Conservation (phyloP, 2,113 vertebrate species). For the Notothenia rossii region DNA sequence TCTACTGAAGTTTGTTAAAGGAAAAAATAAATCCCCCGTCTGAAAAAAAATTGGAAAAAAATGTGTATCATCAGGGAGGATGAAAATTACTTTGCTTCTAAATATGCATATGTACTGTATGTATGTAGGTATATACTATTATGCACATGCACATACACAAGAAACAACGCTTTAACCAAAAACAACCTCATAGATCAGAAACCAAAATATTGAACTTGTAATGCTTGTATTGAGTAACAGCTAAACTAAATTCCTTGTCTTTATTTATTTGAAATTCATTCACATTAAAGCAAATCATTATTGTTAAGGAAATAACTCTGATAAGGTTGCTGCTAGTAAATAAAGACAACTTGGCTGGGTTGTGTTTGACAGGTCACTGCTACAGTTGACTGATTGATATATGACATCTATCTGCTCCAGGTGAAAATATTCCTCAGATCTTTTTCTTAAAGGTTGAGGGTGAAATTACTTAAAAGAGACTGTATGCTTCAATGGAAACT, state of each 20-base stretch:
- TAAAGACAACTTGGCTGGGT: neutral
- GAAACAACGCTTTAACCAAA: neutral
- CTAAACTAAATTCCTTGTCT: constrained; percentile 3
- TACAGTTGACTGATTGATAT: neutral
- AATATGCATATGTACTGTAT: neutral
- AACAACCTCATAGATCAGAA: neutral
- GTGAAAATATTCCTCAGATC: neutral
- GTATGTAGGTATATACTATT: neutral
- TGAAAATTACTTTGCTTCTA: neutral
- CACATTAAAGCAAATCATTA: constrained; percentile 7
- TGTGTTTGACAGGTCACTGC: neutral
- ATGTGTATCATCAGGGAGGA: neutral
- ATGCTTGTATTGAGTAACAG: neutral
- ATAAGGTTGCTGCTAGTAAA: neutral
- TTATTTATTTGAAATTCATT: neutral
- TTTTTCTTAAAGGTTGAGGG: neutral
- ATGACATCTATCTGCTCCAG: neutral
- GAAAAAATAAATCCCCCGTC: neutral
- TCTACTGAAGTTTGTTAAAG: constrained; percentile 22
- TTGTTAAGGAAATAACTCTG: neutral
- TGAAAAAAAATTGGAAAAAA: constrained; percentile 8
- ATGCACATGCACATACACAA: neutral
- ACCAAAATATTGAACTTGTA: neutral
- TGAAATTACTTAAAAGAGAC: neutral
- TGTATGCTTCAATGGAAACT: too few species aligned